Evolutionary conservation across 2,888 invertebrate genomes (phyloP), one percentile per base, ranked within the genome.

Genomic region (Aporophyla lueneburgensis): DNA sequence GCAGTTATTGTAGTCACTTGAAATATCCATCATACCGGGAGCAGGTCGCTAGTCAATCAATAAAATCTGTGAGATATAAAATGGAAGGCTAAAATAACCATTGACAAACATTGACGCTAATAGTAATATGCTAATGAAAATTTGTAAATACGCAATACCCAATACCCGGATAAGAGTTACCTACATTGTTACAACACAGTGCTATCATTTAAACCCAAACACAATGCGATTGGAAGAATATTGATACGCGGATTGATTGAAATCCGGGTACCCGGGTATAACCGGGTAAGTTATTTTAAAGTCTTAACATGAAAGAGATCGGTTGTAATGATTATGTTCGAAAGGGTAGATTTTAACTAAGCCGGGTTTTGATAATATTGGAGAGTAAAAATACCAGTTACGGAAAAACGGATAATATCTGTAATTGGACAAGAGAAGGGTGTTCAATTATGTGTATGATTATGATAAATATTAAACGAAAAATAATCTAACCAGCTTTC

Each of bases 101-200:
- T 21, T 65, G n/a, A n/a, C n/a, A n/a, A n/a, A 14, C 27, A 49
- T 14, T 6, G 19, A 27, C 19, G 5, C 1, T 21, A 14, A 43
- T 2, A 21, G 5, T 5, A 12, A 12, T n/a, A 5, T 10, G 27
- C 21, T n/a, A 53, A 46, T 19, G 0, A 67, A 19, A 3, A 58
- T 33, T 58, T 33, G 3, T 9, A n/a, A 53, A 68, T 33, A 46
- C 56, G n/a, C n/a, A n/a, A n/a, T n/a, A n/a, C n/a, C 19, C n/a
- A n/a, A 9, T 49, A 59, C 49, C 71, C 67, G 14, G 40, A 53
- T 53, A 49, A 59, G n/a, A 53, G n/a, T 63, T 14, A n/a, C 51
- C 43, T 19, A 43, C 49, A 68, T 78, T 78, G 24, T 83, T 51
- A n/a, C n/a, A 72, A 66, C 51, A 82, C 78, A 66, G 67, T 72